Base-by-base conservation (phyloP, 2,113 vertebrate species). In the Sterna hirundo region DNA sequence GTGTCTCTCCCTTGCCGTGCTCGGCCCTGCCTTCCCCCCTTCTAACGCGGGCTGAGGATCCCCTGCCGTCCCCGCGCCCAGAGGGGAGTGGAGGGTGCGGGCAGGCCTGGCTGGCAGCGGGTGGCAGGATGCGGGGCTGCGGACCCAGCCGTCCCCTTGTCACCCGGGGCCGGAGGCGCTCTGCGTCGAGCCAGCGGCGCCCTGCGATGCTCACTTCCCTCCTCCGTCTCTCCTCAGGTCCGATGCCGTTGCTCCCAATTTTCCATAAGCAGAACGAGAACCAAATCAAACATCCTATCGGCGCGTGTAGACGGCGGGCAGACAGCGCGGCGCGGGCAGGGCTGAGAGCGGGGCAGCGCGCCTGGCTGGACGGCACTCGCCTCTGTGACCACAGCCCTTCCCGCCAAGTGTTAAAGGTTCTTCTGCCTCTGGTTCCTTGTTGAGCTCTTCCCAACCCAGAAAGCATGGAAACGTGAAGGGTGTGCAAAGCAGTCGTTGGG, bases 181-280 rank as follows among this genome's bases (percentile, higher is more conserved):
- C 65, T 36, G 30, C 5, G 38, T 7, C 2, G 1, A 64, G 54
- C 69, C 23, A 51, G 54, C 32, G 13, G 61, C 40, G 51, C 64
- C 76, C 62, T 0, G 0, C 47, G 29, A 79, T 0, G 8, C 88
- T 97, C 93, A 97, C 86, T 97, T 97, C 97, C 97, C 97, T 97
- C 97, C 97, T 98, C 97, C 82, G 0, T 97, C 96, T 98, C 93
- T 97, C 95, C 97, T 87, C 97, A 97, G 97, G 96, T 98, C 96
- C 30, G 96, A 97, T 96, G 98, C 98, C 94, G 98, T 96, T 97
- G 95, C 96, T 98, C 97, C 96, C 97, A 97, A 94, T 98, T 98
- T 98, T 97, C 98, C 97, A 97, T 98, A 98, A 98, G 98, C 98
- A 98, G 98, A 98, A 96, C 92, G 96, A 98, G 98, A 98, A 97